Evolutionary conservation across 2,113 vertebrate genomes (phyloP), one percentile per base, ranked within the genome.

Genomic region (Oenanthe oenanthe): DNA sequence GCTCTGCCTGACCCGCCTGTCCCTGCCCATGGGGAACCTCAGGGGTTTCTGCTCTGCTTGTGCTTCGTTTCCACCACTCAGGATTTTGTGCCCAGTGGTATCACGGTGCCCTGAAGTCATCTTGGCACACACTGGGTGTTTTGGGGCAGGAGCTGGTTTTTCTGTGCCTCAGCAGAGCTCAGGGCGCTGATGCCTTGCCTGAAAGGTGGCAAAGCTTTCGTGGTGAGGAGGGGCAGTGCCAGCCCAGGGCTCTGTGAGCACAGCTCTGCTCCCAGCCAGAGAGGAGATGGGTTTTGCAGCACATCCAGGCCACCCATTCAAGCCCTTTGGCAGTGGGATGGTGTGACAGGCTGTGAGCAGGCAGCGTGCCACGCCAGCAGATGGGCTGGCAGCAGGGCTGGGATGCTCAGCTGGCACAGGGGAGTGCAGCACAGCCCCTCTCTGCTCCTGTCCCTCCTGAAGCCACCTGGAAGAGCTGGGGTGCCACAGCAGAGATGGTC

Each of bases 271-370:
- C 34, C 34, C 34, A 36, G 34, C 34, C 34, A 36, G 34, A 36
- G 34, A 36, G 88, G 80, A 60, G 88, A 85, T 53, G 54, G 74
- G 32, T 58, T 89, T 56, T 86, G 86, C 88, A 63, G 57, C 24
- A 1, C 56, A 80, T 95, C 93, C 97, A 96, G 91, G 94, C 92
- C 89, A 92, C 91, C 68, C 77, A 51, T 85, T 93, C 47, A 25
- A 87, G 73, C 12, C 75, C 91, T 82, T 17, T 97, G 97, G 97
- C 95, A 97, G 28, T 93, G 94, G 93, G 79, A 93, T 88, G 92
- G 95, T 95, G 94, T 96, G 96, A 94, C 95, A 95, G 93, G 66
- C 95, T 88, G 89, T 71, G 91, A 86, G 95, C 9, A 0, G 97
- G 97, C 97, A 72, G 58, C 0, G 11, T 50, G 95, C 97, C 97